Conservation (phyloP, 2,113 vertebrate species). For the Xiphophorus couchianus region DNA sequence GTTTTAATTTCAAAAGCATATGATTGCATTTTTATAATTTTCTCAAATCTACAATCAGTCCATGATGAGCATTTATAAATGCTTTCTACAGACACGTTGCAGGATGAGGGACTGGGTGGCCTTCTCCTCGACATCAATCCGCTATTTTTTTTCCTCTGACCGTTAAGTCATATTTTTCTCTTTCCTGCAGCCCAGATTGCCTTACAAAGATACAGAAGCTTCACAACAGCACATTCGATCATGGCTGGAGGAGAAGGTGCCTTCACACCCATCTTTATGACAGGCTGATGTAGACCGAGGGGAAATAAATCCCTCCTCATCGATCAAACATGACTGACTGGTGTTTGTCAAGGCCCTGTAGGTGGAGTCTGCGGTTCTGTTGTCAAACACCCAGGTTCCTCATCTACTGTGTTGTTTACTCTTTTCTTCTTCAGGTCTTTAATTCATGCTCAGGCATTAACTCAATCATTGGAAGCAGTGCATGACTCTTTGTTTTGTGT, state of each 20-base stretch:
- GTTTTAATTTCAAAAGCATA: conserved; percentile 20
- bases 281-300: conserved; percentile 20
- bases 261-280: conserved; percentile 32
- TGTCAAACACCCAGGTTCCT: conserved; percentile 16
- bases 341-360: conserved; percentile 15
- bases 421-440: neutral
- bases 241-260: conserved; percentile 18
- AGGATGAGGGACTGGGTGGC: conserved; percentile 19
- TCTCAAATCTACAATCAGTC: conserved; percentile 28
- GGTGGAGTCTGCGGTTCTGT: conserved; percentile 12
- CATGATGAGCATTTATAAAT: conserved; percentile 25
- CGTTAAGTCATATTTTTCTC: conserved; percentile 20
- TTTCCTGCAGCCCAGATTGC: conserved; percentile 21
- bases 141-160: conserved; percentile 23
- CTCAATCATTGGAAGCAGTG: conserved; percentile 1
- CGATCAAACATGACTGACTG: conserved; percentile 30
- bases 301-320: conserved; percentile 10
- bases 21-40: conserved; percentile 14
- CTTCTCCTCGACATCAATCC: conserved; percentile 30
- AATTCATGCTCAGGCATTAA: neutral
- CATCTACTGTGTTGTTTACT: neutral
- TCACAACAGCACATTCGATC: conserved; percentile 36
- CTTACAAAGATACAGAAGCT: conserved; percentile 25
- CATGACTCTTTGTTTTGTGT: conserved; percentile 1
- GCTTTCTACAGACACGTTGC: conserved; percentile 23